Evolutionary conservation across 2,113 vertebrate species (phyloP), one percentile per base, ranked within the genome.

Genomic region (Platysteira castanea): DNA sequence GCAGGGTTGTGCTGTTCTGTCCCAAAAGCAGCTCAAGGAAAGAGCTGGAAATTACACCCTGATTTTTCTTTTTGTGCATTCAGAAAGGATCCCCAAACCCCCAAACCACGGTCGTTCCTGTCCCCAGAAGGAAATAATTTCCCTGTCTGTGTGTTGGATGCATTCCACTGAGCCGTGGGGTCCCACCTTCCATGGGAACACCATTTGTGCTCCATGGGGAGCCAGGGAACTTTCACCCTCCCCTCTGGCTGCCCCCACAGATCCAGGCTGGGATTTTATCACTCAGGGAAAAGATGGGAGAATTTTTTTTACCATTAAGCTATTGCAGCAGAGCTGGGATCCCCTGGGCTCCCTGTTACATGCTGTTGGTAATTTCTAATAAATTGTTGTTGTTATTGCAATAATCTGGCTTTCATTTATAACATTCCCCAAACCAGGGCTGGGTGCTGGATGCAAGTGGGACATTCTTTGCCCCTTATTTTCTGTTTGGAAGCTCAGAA

Each of bases 81-180:
- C 19, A n/a, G 14, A 39, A 50, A 26, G 37, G 24, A 42, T 4
- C 11, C 49, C 59, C 6, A 10, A 27, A 0, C 11, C 35, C 4
- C 31, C 42, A 33, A 4, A 6, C 26, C 15, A 0, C 1, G 4
- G 33, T 50, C 1, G 0, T 10, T 47, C 8, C 37, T 39, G 19
- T 21, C 8, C 87, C 15, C 44, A 84, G 83, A 33, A 53, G 33
- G 24, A 41, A 60, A 28, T 39, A 4, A 35, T 50, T 90, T n/a
- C 42, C 19, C 0, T 11, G 14, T 33, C 9, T 53, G 14, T 30
- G 56, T 7, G 4, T 33, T 3, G 6, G 57, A 8, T 49, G 41
- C 9, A 4, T 77, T 39, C 2, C 15, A 1, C 14, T 22, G 60
- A 73, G 16, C 26, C 20, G n/a, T 7, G 19, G 42, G 42, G 4